phyloP scores from a whole-genome alignment of 2,113 vertebrate species.

The Forbesichthys papilliferus region DNA sequence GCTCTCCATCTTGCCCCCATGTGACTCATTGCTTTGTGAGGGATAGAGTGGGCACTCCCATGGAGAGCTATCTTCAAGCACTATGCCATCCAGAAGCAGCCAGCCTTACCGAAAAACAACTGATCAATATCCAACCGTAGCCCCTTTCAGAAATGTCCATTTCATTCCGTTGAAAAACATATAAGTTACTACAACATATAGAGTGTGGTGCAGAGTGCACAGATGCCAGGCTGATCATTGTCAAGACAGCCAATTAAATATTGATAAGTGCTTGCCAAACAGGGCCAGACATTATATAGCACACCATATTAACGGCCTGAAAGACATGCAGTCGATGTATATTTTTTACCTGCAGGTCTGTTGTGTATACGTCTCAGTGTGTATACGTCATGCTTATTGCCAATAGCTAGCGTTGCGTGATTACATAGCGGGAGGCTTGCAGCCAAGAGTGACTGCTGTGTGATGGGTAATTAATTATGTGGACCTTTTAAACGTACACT shows the following conservation, averaged over 20 bases:
- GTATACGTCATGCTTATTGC: conserved; percentile 43
- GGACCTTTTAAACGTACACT: conserved; percentile 37
- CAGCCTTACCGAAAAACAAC: background rate
- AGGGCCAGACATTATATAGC: conserved; percentile 36
- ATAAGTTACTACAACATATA: conserved; percentile 2
- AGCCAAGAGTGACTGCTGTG: conserved; percentile 4
- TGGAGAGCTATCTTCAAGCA: conserved; percentile 13
- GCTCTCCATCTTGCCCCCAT: conserved; percentile 59
- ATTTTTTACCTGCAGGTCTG: conserved; percentile 28
- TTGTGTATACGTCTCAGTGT: conserved; percentile 27
- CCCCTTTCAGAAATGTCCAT: conserved; percentile 30
- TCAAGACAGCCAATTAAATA: conserved; percentile 46
- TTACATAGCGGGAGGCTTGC: conserved; percentile 34
- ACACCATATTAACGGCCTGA: conserved; percentile 32
- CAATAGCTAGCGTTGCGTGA: conserved; percentile 38
- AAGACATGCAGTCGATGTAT: conserved; percentile 46
- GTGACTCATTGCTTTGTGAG: conserved; percentile 40
- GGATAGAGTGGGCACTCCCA: conserved; percentile 26
- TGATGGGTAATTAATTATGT: conserved; percentile 33
- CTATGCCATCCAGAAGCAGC: background rate
- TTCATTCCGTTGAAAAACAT: conserved; percentile 30
- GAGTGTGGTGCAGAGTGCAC: no score
- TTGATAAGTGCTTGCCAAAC: conserved; percentile 17
- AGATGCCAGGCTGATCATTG: conserved; percentile 14
- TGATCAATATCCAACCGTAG: conserved; percentile 36